These are phyloP conservation scores for Ceratina calcarata DNA, from an alignment of 1,140 invertebrate species.

Conservation along the genomic window DNA sequence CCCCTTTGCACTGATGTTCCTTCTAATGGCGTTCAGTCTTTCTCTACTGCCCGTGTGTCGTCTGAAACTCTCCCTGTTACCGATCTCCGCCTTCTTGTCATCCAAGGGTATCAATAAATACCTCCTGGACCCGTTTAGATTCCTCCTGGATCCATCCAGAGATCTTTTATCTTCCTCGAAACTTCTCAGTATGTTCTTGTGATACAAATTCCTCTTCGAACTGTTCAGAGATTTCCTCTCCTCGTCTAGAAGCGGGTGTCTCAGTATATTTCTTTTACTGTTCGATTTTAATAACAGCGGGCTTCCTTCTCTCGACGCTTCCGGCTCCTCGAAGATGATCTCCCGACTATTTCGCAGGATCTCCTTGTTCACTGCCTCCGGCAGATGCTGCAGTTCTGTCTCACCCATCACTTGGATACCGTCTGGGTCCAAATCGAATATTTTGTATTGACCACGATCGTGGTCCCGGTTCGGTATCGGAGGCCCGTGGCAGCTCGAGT, in stretches of 20 bases:
- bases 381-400: conserved; percentile 62
- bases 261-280: not conserved
- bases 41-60: conserved; percentile 64
- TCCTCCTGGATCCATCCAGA: conserved; percentile 54
- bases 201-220: conserved; percentile 52
- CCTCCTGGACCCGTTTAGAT: conserved; percentile 55
- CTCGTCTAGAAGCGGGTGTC: conserved; percentile 50
- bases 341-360: conserved; percentile 69
- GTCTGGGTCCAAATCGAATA: conserved; percentile 61
- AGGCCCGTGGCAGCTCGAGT: conserved; percentile 42
- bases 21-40: conserved; percentile 45
- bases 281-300: not conserved
- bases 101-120: conserved; percentile 61
- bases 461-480: conserved; percentile 8
- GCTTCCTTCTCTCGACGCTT: not conserved
- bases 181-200: conserved; percentile 42
- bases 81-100: conserved; percentile 33
- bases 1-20: conserved; percentile 27
- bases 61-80: conserved; percentile 50
- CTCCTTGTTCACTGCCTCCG: conserved; percentile 67
- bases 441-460: conserved; percentile 43
- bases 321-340: conserved; percentile 64
- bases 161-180: conserved; percentile 59
- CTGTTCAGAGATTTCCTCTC: conserved; percentile 59
- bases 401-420: conserved; percentile 67